phyloP scores from a whole-genome alignment of 1,140 invertebrate species.

The Heliothis subflexa region DNA sequence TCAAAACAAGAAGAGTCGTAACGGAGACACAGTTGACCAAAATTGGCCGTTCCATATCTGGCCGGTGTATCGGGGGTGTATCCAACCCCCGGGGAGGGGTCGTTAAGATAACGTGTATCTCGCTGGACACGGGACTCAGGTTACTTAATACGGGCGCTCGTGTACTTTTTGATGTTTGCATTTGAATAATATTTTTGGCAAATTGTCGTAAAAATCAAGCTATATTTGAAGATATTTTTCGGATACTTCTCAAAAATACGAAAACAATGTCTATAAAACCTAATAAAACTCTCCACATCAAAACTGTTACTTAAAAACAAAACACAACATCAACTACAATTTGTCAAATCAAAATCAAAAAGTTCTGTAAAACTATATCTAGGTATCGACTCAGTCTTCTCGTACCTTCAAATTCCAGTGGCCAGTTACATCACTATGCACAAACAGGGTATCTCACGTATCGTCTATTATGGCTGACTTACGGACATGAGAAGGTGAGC shows the following conservation, averaged over 20 bases:
- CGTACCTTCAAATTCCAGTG: neutral
- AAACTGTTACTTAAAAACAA: no score
- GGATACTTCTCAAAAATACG: no score
- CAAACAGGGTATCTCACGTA: conserved; percentile 36
- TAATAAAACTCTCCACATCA: no score
- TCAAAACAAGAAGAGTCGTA: conserved; percentile 63
- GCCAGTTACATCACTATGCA: conserved; percentile 30
- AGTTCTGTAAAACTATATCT: neutral
- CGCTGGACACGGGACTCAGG: conserved; percentile 59
- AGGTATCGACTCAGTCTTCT: neutral
- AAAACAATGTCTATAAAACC: no score
- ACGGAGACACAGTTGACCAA: conserved; percentile 58
- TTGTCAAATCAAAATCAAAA: no score
- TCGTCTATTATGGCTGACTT: conserved; percentile 32
- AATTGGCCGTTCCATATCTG: conserved; percentile 68
- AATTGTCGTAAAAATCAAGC: neutral
- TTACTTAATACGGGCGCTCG: conserved; percentile 48
- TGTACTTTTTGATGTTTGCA: conserved; percentile 21
- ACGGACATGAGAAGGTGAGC: conserved; percentile 14
- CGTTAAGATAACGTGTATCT: conserved; percentile 65
- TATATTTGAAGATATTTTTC: no score
- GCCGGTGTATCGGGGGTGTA: conserved; percentile 43
- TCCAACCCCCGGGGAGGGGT: conserved; percentile 46
- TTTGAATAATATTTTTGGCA: conserved; percentile 13
- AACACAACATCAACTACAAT: no score